Conservation (phyloP, 2,113 vertebrate species). For the Pardalotus punctatus region DNA sequence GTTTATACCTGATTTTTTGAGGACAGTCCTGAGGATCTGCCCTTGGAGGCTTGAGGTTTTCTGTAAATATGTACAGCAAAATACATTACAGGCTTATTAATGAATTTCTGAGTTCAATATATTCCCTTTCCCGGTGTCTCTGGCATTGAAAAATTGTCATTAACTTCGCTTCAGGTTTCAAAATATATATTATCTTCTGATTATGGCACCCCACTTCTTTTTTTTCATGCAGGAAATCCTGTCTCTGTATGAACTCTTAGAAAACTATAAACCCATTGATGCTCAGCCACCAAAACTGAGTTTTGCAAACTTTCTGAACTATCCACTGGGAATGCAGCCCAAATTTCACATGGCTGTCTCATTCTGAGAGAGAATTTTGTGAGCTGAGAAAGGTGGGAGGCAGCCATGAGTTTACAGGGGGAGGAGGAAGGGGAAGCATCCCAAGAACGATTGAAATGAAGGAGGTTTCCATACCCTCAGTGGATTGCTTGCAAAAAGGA, state of each 20-base stretch:
- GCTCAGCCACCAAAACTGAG: neutral
- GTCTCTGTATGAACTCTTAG: neutral
- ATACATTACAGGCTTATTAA: neutral
- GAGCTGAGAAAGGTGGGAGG: neutral
- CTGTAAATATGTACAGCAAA: neutral
- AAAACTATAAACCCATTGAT: neutral
- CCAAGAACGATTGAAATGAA: neutral
- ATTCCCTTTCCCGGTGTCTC: neutral
- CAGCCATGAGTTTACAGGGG: neutral
- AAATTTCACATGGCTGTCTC: neutral
- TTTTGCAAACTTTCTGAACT: neutral
- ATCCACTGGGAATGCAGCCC: neutral
- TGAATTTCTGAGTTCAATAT: neutral
- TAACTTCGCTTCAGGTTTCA: neutral
- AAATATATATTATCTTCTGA: neutral
- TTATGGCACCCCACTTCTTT: neutral
- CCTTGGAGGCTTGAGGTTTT: neutral
- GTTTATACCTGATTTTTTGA: neutral
- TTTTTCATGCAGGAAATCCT: neutral
- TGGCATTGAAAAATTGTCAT: neutral
- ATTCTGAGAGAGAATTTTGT: neutral
- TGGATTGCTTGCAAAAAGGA: neutral
- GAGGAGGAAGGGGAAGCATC: neutral
- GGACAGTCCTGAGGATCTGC: neutral
- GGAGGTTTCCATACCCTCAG: neutral